Conservation (phyloP, 1,140 invertebrate genomes). For the Microplitis mediator region DNA sequence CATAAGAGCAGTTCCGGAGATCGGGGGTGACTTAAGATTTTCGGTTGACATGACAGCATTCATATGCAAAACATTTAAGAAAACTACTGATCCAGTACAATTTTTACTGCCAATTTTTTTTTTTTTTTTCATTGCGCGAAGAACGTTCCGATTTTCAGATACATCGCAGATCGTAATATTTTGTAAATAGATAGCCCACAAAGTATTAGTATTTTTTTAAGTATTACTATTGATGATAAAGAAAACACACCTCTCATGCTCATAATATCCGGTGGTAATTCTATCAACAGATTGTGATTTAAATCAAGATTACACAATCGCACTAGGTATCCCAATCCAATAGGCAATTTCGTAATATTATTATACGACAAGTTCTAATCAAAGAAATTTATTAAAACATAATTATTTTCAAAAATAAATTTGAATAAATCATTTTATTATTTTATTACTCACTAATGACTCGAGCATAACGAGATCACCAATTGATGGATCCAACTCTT, state of each 20-base stretch:
- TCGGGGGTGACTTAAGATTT: too few species aligned
- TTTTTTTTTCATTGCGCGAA: neutral
- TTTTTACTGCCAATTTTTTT: too few species aligned
- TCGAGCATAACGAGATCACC: slow-evolving; percentile 78
- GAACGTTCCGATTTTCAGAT: slow-evolving; percentile 56
- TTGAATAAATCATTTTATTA: neutral
- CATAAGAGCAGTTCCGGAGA: too few species aligned
- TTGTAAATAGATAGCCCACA: too few species aligned
- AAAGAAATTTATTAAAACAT: slow-evolving; percentile 27
- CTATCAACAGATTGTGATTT: slow-evolving; percentile 65
- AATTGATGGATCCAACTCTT: slow-evolving; percentile 67
- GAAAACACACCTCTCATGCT: slow-evolving; percentile 62
- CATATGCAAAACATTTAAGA: too few species aligned
- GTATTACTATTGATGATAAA: slow-evolving; percentile 68
- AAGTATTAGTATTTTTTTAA: slow-evolving; percentile 53
- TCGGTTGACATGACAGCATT: too few species aligned
- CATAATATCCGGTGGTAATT: slow-evolving; percentile 67
- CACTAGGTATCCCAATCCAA: slow-evolving; percentile 67
- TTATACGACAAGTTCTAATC: slow-evolving; percentile 70
- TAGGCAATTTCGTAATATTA: slow-evolving; percentile 62
- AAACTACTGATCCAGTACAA: too few species aligned
- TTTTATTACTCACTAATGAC: slow-evolving; percentile 63
- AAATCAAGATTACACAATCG: slow-evolving; percentile 66
- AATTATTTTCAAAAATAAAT: slow-evolving; percentile 1
- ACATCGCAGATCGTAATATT: too few species aligned